These are phyloP conservation scores for Oreocharis arfaki DNA, from an alignment of 2,113 vertebrate genomes.

Conservation along the genomic window DNA sequence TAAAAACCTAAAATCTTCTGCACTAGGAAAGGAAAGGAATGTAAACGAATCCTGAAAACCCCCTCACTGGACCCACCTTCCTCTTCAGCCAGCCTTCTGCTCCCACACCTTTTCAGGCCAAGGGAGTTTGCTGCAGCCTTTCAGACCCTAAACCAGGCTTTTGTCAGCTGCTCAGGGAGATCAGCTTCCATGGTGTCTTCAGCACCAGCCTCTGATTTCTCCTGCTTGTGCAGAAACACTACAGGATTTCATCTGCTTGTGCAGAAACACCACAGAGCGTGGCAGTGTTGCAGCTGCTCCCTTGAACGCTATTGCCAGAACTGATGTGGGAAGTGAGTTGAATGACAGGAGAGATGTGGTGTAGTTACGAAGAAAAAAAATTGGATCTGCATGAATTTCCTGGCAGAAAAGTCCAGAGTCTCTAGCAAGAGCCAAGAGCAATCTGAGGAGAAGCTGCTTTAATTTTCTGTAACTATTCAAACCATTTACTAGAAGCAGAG, in stretches of 20 bases:
- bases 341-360: not conserved
- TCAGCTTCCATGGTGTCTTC: not conserved
- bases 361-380: not conserved
- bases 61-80: not conserved
- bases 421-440: not conserved
- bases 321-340: not conserved
- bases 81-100: not conserved
- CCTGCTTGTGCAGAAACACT: not conserved
- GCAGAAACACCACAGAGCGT: not conserved
- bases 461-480: not conserved
- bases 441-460: not conserved
- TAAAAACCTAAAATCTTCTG: slow-evolving; percentile 17
- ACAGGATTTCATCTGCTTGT: not conserved
- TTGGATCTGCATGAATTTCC: not conserved
- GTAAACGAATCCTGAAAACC: not conserved
- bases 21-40: not conserved
- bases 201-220: not conserved
- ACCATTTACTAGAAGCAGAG: not conserved
- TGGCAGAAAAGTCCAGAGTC: not conserved
- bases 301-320: not conserved
- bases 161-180: not conserved
- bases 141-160: not conserved
- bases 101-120: not conserved
- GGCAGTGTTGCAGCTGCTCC: not conserved
- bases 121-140: not conserved